phyloP scores from a whole-genome alignment of 1,140 invertebrate species.

The Pseudomyrmex concolor region DNA sequence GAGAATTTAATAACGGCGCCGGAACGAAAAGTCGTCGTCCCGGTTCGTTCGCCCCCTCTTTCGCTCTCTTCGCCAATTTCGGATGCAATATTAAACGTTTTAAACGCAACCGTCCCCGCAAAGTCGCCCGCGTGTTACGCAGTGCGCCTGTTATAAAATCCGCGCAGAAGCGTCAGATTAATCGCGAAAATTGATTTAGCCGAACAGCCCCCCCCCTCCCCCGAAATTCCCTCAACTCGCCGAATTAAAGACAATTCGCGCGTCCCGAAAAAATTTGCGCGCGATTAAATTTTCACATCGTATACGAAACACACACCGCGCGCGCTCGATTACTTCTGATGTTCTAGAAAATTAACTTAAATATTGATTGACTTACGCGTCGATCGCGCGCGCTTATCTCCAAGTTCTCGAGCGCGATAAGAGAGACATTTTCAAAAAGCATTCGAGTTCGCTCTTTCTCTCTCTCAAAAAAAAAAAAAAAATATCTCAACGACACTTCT shows the following conservation, averaged over 20 bases:
- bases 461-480: too few species aligned
- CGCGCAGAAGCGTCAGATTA: constrained; percentile 37
- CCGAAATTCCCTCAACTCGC: background rate
- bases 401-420: too few species aligned
- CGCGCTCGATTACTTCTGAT: too few species aligned
- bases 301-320: too few species aligned
- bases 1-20: constrained; percentile 58
- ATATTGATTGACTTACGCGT: too few species aligned
- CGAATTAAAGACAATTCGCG: constrained; percentile 20
- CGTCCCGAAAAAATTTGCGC: too few species aligned
- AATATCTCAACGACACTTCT: background rate
- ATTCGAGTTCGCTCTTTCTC: too few species aligned
- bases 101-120: background rate
- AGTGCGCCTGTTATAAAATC: constrained; percentile 32
- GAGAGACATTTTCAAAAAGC: too few species aligned
- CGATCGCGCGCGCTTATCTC: too few species aligned
- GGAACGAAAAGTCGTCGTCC: constrained; percentile 13
- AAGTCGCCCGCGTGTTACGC: constrained; percentile 21
- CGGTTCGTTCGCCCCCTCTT: background rate
- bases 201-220: too few species aligned
- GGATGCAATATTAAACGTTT: constrained; percentile 53
- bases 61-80: constrained; percentile 25
- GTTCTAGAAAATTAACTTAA: too few species aligned
- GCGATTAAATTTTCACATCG: too few species aligned
- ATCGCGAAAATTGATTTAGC: constrained; percentile 42